phyloP scores from a whole-genome alignment of 2,797 vertebrate genomes.

The Rhynchonycteris naso region DNA sequence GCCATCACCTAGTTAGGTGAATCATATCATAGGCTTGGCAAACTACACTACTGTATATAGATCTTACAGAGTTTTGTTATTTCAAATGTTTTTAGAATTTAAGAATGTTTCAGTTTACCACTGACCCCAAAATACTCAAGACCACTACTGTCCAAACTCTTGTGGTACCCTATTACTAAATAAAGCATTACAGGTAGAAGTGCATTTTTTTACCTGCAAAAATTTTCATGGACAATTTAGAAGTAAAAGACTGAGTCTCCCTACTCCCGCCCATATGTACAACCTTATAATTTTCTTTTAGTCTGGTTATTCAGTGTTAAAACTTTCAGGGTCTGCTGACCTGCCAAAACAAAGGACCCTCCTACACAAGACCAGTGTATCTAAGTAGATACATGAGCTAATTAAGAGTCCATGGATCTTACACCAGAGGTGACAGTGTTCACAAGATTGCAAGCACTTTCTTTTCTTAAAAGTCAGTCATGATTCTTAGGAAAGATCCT shows the following conservation, averaged over 20 bases:
- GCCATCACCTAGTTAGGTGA: neutral
- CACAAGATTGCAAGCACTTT: neutral
- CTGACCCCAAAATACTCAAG: neutral
- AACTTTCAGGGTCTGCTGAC: neutral
- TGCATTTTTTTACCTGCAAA: conserved; percentile 31
- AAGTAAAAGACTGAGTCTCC: neutral
- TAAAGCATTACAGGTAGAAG: neutral
- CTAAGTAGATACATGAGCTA: neutral
- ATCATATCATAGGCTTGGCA: neutral
- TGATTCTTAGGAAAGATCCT: neutral
- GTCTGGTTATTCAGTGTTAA: neutral
- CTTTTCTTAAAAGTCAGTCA: conserved; percentile 24
- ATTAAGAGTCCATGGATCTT: neutral
- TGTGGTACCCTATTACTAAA: neutral
- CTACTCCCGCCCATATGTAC: neutral
- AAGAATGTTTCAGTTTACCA: neutral
- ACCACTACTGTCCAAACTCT: neutral
- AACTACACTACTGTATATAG: neutral
- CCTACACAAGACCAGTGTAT: neutral
- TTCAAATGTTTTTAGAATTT: neutral
- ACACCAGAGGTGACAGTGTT: neutral
- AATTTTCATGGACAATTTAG: neutral
- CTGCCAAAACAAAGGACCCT: neutral
- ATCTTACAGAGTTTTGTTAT: neutral
- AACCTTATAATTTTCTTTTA: neutral